These are phyloP conservation scores for Glomeris marginata DNA, from an alignment of 2,888 invertebrate species.

Conservation along the genomic window DNA sequence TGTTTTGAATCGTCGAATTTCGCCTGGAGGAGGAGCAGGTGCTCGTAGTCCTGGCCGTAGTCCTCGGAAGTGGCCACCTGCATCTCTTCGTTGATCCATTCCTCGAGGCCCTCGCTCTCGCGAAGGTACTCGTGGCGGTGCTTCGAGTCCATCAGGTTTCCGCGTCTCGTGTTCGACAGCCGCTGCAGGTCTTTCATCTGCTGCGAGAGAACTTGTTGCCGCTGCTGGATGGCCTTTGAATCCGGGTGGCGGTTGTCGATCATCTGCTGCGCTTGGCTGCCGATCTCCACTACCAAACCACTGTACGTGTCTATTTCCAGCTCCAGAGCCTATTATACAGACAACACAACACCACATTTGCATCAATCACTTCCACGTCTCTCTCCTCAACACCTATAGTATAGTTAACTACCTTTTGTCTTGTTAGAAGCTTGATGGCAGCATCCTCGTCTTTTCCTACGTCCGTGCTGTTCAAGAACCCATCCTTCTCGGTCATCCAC, in stretches of 20 bases:
- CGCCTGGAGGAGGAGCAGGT: constrained; percentile 45
- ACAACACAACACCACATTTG: not conserved
- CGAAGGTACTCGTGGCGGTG: constrained; percentile 80
- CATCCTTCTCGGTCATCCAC: constrained; percentile 78
- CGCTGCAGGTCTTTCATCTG: constrained; percentile 66
- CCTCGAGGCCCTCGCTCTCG: constrained; percentile 76
- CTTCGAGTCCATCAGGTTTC: constrained; percentile 76
- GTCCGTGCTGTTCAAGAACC: constrained; percentile 64
- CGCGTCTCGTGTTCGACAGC: constrained; percentile 59
- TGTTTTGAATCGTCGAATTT: constrained; percentile 90
- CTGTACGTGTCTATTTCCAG: constrained; percentile 81
- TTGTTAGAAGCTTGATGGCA: constrained; percentile 80
- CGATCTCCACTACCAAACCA: constrained; percentile 83
- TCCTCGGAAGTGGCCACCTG: constrained; percentile 80
- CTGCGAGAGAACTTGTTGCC: constrained; percentile 50
- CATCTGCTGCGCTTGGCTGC: constrained; percentile 67
- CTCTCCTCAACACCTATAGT: no score
- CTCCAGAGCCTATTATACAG: constrained; percentile 53
- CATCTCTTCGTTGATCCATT: constrained; percentile 83
- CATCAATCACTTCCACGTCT: no score
- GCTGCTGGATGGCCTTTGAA: constrained; percentile 57
- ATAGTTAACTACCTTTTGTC: constrained; percentile 59
- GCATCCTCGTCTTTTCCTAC: constrained; percentile 79
- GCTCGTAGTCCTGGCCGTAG: constrained; percentile 88
- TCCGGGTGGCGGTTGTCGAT: constrained; percentile 67